Base-by-base conservation (phyloP, 2,113 vertebrate genomes). In the Aleadryas rufinucha region DNA sequence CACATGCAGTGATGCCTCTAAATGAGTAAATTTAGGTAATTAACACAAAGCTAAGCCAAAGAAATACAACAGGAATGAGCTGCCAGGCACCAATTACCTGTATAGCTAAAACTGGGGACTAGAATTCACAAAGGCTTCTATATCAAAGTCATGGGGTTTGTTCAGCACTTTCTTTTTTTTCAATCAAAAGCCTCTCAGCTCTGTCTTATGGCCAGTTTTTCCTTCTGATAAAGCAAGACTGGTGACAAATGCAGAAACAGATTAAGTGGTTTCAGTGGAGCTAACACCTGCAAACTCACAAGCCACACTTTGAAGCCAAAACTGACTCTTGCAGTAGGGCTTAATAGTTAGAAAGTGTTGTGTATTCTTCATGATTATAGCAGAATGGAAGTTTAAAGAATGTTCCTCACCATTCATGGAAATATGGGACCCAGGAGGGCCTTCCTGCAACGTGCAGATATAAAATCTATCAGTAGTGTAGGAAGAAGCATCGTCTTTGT, bases 21-120 rank as follows among this genome's bases (percentile, higher is more conserved):
- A 95, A 95, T 71, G 65, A 93, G 56, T 93, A 74, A 93, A 94
- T 95, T 82, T 95, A 91, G 72, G 65, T 95, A 95, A 96, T 95
- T 96, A 96, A 91, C 59, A 90, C 44, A 92, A 89, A 92, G 37
- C 57, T 37, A 90, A 97, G 86, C 57, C 81, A 93, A 93, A 84
- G 70, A 89, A 97, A 77, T 90, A 71, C 17, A 95, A 30, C 27
- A 35, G 39, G 11, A 95, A 89, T 71, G 19, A 95, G 39, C 64
- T 95, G 69, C 75, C 86, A 97, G 85, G 68, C 64, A 90, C 71
- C 53, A 92, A 90, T 86, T 96, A 95, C 94, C 93, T 93, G 50
- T 47, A 77, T n/a, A 70, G 35, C 21, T 90, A 31, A 87, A 95
- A 85, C 91, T 16, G 33, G 26, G 26, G 30, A 81, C 57, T 82